Base-by-base conservation (phyloP, 1,140 invertebrate genomes). In the Notospermus geniculatus region DNA sequence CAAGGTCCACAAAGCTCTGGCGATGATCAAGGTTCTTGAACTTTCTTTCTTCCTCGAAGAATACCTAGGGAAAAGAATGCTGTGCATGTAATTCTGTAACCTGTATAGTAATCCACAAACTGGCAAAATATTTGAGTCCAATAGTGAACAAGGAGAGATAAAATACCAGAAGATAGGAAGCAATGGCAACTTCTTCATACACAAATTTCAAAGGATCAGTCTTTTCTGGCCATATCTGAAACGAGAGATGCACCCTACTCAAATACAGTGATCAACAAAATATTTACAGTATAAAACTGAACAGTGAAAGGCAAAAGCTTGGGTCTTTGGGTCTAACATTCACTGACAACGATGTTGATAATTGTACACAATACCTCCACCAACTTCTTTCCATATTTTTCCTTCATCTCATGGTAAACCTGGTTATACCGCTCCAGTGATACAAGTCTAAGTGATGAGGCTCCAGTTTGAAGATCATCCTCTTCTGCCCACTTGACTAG, bases 171-270 rank as follows among this genome's bases (percentile, higher is more conserved):
- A 99, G 82, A 80, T 98, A 99, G 1, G 91, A 84, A 17, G 94
- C 93, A 71, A 98, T 98, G 5, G 91, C 93, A 61, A 98, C 85
- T 79, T 98, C 96, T 85, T 99, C 95, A 84, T 91, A 95, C 5
- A 99, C 91, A 85, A 91, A 97, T 82, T 98, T 98, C 41, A 87
- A 74, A 15, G 95, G 93, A 83, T 97, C 92, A 36, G 95, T 98
- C 66, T 85, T 89, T 82, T 97, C 92, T 22, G 88, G 86, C 94
- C 94, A 97, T 28, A 72, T 80, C 82, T 83, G 64, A 62, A 76
- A 72, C n/a, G n/a, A n/a, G n/a, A n/a, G n/a, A n/a, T n/a, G n/a
- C n/a, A n/a, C n/a, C n/a, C n/a, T n/a, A n/a, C n/a, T n/a, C n/a
- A n/a, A n/a, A n/a, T n/a, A n/a, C n/a, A n/a, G n/a, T n/a, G n/a